Base-by-base conservation (phyloP, 2,113 vertebrate genomes). In the Lutjanus erythropterus region DNA sequence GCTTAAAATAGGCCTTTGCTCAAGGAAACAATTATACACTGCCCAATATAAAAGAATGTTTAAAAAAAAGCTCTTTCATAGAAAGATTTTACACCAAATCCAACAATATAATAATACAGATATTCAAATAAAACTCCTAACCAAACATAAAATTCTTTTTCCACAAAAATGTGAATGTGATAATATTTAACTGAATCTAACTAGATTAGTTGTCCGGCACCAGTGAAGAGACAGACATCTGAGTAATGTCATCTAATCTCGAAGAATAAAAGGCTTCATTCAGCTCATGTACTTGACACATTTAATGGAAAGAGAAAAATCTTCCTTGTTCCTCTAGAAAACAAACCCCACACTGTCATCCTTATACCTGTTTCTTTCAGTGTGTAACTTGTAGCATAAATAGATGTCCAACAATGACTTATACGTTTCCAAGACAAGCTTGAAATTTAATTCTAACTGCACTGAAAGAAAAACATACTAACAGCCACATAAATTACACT, bases 141-240 rank as follows among this genome's bases (percentile, higher is more conserved):
- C 46, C 18, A n/a, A 25, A 55, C 52, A 66, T 55, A 2, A 14
- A 58, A 19, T 52, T 64, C 21, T 64, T 29, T 19, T 67, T 42
- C 31, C 33, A 42, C 0, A 19, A 9, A 42, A 21, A 11, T 39
- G 33, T 71, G 14, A 50, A 41, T 27, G 3, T 6, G 6, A 41
- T n/a, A 68, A 72, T 71, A 44, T 68, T 76, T 68, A 47, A 78
- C 65, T 21, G 2, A n/a, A 80, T 1, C 53, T 31, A 69, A 37
- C 37, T 39, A 18, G 6, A 35, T 10, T 15, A 33, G 65, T 41
- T 49, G 27, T 18, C 5, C 12, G n/a, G 27, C 19, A 6, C 23
- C 19, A 29, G 25, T 11, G 21, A 49, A 44, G 25, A n/a, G 52
- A 33, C 23, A 5, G 8, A 37, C 5, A 7, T 60, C 3, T 8